Conservation (phyloP, 1,140 invertebrate species). For the Choristoneura fumiferana region DNA sequence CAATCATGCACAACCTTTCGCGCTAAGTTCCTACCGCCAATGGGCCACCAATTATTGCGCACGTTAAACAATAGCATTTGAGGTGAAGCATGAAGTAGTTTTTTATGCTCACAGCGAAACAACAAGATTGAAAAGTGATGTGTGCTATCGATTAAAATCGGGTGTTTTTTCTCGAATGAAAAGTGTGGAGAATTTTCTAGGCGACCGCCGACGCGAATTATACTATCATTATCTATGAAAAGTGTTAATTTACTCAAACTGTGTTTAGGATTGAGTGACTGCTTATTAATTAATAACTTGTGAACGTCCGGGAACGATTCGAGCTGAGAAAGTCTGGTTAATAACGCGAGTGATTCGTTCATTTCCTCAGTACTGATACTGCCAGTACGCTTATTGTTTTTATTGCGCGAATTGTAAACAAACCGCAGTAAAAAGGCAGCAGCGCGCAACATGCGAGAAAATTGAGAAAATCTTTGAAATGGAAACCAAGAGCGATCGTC, state of each 20-base stretch:
- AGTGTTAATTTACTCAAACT: slow-evolving; percentile 19
- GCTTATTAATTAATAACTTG: too few relatives aligned
- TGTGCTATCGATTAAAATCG: slow-evolving; percentile 51
- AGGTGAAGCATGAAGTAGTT: slow-evolving; percentile 44
- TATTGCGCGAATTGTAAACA: too few relatives aligned
- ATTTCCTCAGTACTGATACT: too few relatives aligned
- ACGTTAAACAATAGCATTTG: slow-evolving; percentile 35
- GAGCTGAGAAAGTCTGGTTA: too few relatives aligned
- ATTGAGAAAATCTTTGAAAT: slow-evolving; percentile 4
- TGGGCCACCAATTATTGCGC: slow-evolving; percentile 34
- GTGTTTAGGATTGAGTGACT: too few relatives aligned
- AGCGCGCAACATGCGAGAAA: too few relatives aligned
- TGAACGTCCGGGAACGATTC: too few relatives aligned
- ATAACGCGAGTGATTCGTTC: too few relatives aligned
- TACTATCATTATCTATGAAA: slow-evolving; percentile 44
- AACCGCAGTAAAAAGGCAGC: too few relatives aligned
- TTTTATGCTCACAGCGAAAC: slow-evolving; percentile 41
- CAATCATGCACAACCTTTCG: slow-evolving; percentile 10
- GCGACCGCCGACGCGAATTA: slow-evolving; percentile 58
- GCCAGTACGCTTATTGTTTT: too few relatives aligned
- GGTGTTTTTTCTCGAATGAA: slow-evolving; percentile 48
- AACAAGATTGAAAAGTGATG: slow-evolving; percentile 43
- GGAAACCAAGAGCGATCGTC: not conserved
- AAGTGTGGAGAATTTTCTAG: slow-evolving; percentile 40
- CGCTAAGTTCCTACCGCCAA: slow-evolving; percentile 33